Conservation (phyloP, 2,888 invertebrate species). For the Trichopoda pennipes region DNA sequence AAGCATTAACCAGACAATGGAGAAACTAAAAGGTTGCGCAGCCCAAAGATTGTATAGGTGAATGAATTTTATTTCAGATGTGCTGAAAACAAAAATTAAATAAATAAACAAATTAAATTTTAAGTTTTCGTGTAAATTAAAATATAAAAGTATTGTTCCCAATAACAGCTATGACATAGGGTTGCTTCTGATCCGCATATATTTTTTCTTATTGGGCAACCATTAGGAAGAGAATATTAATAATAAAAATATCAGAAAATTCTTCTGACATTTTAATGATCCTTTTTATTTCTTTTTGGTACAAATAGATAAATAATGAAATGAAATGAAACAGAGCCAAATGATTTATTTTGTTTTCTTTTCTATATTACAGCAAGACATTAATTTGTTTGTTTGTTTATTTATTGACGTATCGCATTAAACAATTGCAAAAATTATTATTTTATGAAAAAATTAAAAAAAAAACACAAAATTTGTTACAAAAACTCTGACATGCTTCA, state of each 20-base stretch:
- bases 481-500: conserved; percentile 28
- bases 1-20: conserved; percentile 45
- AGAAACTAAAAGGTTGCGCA: conserved; percentile 50
- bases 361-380: conserved; percentile 29
- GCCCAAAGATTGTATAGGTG: conserved; percentile 25
- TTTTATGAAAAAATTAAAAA: conserved; percentile 17
- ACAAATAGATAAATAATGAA: conserved; percentile 1
- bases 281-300: conserved; percentile 36
- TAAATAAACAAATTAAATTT: background rate
- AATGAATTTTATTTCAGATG: conserved; percentile 27
- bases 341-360: conserved; percentile 60
- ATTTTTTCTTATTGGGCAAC: conserved; percentile 16
- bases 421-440: conserved; percentile 19
- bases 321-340: conserved; percentile 40
- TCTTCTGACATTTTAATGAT: conserved; percentile 59
- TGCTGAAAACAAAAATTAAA: background rate
- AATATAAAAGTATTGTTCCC: conserved; percentile 12
- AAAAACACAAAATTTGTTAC: background rate
- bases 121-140: conserved; percentile 34
- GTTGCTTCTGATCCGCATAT: background rate
- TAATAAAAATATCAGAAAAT: conserved; percentile 24
- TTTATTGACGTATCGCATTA: conserved; percentile 24
- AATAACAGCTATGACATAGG: conserved; percentile 43
- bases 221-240: conserved; percentile 33
- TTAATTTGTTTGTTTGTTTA: conserved; percentile 48